phyloP scores from a whole-genome alignment of 2,797 vertebrate species.

The Rhynchonycteris naso region DNA sequence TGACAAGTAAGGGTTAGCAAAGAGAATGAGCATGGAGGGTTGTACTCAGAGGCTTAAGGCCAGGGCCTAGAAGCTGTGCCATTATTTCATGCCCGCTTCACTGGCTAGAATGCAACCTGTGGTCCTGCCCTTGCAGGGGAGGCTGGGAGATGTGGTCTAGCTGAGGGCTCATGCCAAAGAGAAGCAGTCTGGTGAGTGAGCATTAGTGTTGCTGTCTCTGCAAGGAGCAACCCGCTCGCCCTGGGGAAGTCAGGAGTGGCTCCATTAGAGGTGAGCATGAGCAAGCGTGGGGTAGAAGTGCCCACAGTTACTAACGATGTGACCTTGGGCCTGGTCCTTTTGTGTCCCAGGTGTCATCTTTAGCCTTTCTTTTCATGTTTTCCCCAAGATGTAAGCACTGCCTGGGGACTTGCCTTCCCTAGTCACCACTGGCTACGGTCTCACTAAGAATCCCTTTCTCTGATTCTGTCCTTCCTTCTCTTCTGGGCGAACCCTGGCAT shows the following conservation, averaged over 20 bases:
- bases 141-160: neutral
- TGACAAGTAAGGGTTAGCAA: neutral
- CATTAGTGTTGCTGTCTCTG: neutral
- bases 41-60: neutral
- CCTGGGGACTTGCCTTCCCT: neutral
- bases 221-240: neutral
- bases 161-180: neutral
- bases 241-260: neutral
- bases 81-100: neutral
- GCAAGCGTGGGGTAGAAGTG: neutral
- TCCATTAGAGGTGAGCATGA: neutral
- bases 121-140: neutral
- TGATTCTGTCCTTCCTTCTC: neutral
- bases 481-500: neutral
- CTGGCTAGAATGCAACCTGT: neutral
- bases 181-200: neutral
- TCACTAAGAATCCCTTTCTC: neutral
- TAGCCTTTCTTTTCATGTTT: neutral
- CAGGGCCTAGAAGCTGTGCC: neutral
- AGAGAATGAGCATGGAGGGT: neutral
- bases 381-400: neutral
- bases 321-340: neutral
- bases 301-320: rapidly evolving
- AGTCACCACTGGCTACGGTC: neutral
- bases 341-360: neutral